A percentile compares a stretch with the other conserved stretches of the same genome.
These are phyloP conservation scores for Folsomia candida DNA, from an alignment of 2,888 invertebrate genomes.

Conservation along the genomic window DNA sequence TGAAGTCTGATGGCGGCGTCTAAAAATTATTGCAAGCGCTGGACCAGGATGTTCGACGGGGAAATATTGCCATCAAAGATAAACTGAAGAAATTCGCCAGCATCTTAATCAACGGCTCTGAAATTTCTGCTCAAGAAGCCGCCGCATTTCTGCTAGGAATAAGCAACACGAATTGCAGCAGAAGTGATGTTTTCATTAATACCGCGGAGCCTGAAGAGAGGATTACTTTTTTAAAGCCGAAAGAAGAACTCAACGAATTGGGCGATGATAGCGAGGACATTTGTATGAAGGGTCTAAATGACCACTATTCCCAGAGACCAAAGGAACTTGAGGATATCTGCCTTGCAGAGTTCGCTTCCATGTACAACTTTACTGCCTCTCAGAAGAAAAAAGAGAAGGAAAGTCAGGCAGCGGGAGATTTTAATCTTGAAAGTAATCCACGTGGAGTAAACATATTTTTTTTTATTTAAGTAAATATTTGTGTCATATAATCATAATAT, in stretches of 20 bases:
- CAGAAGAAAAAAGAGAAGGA: neutral
- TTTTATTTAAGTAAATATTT: neutral
- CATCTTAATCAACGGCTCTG: conserved; percentile 40
- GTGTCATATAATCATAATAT: neutral
- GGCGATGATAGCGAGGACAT: conserved; percentile 28
- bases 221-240: conserved; percentile 20
- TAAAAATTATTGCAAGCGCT: conserved; percentile 47
- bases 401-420: too few species aligned
- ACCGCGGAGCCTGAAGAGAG: conserved; percentile 24
- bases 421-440: neutral
- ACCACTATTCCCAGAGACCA: conserved; percentile 51
- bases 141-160: conserved; percentile 42
- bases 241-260: conserved; percentile 23
- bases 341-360: conserved; percentile 51
- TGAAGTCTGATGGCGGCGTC: conserved; percentile 42
- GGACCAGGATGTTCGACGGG: conserved; percentile 47
- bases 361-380: conserved; percentile 2
- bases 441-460: neutral
- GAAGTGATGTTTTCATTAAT: conserved; percentile 46
- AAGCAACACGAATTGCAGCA: conserved; percentile 24
- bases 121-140: conserved; percentile 51
- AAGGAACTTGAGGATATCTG: conserved; percentile 50
- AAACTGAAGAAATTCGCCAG: conserved; percentile 42
- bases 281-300: conserved; percentile 39
- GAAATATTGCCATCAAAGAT: conserved; percentile 47